Conservation (phyloP, 64 coral and sea anemone species). For the Montipora efflorescens region DNA sequence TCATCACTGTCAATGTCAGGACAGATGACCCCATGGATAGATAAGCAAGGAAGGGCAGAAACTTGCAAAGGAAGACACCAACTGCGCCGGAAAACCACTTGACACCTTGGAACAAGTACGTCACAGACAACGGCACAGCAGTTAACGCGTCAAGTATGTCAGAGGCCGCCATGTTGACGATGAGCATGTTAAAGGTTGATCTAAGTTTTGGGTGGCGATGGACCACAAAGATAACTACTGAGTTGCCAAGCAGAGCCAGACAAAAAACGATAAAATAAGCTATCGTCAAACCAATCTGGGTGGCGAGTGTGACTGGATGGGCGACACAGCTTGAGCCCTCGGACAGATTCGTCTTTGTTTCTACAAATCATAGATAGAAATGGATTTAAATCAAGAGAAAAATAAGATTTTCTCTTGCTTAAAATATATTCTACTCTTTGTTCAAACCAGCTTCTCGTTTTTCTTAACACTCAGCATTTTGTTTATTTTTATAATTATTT, state of each 20-base stretch:
- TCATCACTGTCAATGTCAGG: conserved; percentile 72
- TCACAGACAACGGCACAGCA: conserved; percentile 32
- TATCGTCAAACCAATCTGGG: conserved; percentile 62
- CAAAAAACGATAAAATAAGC: conserved; percentile 67
- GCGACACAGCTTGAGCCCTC: background rate
- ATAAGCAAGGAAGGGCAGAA: conserved; percentile 40
- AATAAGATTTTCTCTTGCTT: too few species aligned
- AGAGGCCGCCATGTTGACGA: conserved; percentile 82
- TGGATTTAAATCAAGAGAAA: background rate
- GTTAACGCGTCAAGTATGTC: conserved; percentile 78
- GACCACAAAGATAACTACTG: conserved; percentile 79
- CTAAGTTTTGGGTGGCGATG: conserved; percentile 73
- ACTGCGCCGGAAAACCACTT: conserved; percentile 57
- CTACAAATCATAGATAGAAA: conserved; percentile 1
- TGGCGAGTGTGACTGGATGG: conserved; percentile 1
- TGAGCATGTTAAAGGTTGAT: conserved; percentile 82
- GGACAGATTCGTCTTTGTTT: conserved; percentile 12
- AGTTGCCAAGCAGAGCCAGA: conserved; percentile 68
- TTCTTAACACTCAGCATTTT: too few species aligned
- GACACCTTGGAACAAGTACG: conserved; percentile 29
- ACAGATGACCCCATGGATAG: conserved; percentile 76
- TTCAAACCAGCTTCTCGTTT: too few species aligned
- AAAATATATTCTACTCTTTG: too few species aligned
- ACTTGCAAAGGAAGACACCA: conserved; percentile 65
- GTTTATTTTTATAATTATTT: too few species aligned